Percentiles rank a stretch among this genome's conserved stretches.
Conservation (phyloP, 1,140 invertebrate genomes). For the Mya arenaria region DNA sequence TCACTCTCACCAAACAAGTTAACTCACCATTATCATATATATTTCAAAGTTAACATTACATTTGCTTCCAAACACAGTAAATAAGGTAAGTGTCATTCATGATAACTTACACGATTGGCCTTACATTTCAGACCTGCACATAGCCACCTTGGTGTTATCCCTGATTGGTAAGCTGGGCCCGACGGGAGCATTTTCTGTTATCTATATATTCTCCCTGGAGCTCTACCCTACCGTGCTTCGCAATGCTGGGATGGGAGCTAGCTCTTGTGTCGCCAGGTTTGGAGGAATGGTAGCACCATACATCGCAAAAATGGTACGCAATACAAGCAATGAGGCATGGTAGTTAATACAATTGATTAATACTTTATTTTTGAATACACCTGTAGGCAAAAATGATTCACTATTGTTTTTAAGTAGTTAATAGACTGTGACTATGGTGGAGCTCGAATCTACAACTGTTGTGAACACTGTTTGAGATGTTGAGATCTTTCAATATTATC, state of each 20-base stretch:
- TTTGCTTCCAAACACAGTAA: too few relatives aligned
- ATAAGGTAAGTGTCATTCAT: too few relatives aligned
- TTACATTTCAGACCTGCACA: slow-evolving; percentile 42
- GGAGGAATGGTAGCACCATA: slow-evolving; percentile 89
- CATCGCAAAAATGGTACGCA: slow-evolving; percentile 71
- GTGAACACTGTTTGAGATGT: too few relatives aligned
- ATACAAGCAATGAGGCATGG: too few relatives aligned
- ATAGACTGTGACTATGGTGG: not conserved
- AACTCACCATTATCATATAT: too few relatives aligned
- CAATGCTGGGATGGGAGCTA: slow-evolving; percentile 90
- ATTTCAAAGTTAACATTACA: too few relatives aligned
- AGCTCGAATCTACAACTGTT: not conserved
- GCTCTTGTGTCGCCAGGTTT: slow-evolving; percentile 89
- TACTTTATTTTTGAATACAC: not conserved
- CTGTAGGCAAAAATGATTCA: not conserved
- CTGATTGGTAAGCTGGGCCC: slow-evolving; percentile 86
- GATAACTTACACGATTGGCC: too few relatives aligned
- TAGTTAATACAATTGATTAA: too few relatives aligned
- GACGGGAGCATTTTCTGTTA: slow-evolving; percentile 83
- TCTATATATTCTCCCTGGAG: slow-evolving; percentile 92
- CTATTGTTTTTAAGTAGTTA: not conserved
- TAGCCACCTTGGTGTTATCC: slow-evolving; percentile 82
- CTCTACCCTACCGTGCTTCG: slow-evolving; percentile 93
- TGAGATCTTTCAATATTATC: too few relatives aligned
- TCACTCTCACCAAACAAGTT: too few relatives aligned